Conservation (phyloP, 2,797 vertebrate species). For the Pseudochirops cupreus region DNA sequence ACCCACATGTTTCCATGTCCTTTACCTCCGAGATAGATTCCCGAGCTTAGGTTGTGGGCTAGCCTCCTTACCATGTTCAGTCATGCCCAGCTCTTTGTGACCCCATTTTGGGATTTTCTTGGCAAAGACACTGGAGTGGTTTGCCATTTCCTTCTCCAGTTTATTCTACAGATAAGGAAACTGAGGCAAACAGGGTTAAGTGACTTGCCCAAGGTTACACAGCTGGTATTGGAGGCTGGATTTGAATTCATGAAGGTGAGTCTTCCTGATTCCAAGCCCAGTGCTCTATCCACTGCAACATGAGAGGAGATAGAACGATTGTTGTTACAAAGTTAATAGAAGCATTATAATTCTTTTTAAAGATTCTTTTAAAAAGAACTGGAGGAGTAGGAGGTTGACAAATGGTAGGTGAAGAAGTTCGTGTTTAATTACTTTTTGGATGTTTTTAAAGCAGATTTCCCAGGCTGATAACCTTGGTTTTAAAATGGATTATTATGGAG, state of each 20-base stretch:
- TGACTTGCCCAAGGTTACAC: background rate
- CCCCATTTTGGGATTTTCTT: background rate
- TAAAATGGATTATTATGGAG: background rate
- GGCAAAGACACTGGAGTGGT: background rate
- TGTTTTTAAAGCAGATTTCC: background rate
- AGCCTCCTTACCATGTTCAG: no score
- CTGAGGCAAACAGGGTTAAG: background rate
- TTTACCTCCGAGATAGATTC: no score
- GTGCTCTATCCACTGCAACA: background rate
- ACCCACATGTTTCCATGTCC: no score
- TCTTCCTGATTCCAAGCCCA: background rate
- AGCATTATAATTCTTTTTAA: background rate
- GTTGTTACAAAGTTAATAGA: background rate
- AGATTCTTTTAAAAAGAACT: background rate
- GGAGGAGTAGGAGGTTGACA: background rate
- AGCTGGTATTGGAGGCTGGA: background rate
- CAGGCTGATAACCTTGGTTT: background rate
- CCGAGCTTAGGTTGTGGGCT: no score
- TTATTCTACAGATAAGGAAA: background rate
- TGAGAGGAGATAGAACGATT: background rate
- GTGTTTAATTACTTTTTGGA: background rate
- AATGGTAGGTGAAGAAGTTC: background rate
- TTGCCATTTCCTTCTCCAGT: background rate
- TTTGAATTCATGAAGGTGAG: background rate
- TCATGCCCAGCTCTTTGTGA: background rate